These are phyloP conservation scores for Balearica regulorum DNA, from an alignment of 2,797 vertebrate species.

Conservation along the genomic window DNA sequence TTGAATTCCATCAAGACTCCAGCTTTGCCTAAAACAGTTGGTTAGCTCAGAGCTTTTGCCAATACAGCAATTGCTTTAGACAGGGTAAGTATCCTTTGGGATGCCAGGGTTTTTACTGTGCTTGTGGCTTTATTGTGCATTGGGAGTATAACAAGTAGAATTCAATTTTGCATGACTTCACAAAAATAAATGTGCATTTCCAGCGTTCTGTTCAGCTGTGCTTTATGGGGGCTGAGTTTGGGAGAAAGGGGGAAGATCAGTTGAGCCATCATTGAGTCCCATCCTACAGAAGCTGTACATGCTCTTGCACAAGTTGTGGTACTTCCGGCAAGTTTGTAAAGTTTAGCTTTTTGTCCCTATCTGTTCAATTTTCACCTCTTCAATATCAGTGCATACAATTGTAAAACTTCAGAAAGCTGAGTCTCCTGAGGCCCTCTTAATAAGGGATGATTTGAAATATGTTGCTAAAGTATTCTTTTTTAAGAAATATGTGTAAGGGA, in stretches of 20 bases:
- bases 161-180: slow-evolving; percentile 25
- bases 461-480: neutral
- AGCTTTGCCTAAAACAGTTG: slow-evolving; percentile 4
- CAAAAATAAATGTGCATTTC: neutral
- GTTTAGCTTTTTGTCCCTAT: neutral
- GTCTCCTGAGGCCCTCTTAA: neutral
- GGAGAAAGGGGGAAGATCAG: neutral
- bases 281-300: neutral
- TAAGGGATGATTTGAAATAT: neutral
- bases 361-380: neutral
- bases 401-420: neutral
- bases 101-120: slow-evolving; percentile 33
- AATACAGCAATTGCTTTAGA: neutral
- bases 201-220: neutral
- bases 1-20: neutral
- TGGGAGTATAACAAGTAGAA: neutral
- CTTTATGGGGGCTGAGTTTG: neutral
- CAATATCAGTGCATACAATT: neutral
- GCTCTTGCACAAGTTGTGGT: neutral
- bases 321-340: neutral
- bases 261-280: neutral
- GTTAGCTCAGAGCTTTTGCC: slow-evolving; percentile 9
- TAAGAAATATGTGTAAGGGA: neutral
- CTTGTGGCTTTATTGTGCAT: slow-evolving; percentile 40
- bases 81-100: neutral